Percentiles rank a stretch among this genome's conserved stretches.
These are phyloP conservation scores for Dysmachus trigonus DNA, from an alignment of 2,888 invertebrate genomes.

Conservation along the genomic window DNA sequence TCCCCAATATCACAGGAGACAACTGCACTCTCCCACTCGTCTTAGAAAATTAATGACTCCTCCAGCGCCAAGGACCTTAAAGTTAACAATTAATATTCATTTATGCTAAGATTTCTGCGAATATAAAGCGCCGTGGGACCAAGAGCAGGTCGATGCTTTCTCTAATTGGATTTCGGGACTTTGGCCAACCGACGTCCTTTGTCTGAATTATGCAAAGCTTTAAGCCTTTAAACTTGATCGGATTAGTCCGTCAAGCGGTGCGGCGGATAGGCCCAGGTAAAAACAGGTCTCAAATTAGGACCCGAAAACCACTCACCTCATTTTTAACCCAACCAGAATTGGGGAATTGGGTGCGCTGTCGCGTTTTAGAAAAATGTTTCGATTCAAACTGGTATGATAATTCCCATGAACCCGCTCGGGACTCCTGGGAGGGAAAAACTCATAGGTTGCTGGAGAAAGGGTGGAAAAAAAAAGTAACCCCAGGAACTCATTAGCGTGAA, in stretches of 20 bases:
- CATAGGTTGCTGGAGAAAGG: neutral
- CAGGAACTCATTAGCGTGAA: neutral
- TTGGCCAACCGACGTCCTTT: neutral
- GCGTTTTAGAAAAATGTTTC: neutral
- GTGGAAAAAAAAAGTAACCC: neutral
- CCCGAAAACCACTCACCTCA: neutral
- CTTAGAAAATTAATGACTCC: conserved; percentile 12
- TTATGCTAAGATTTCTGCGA: conserved; percentile 28
- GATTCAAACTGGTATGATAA: neutral
- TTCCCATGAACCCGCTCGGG: neutral
- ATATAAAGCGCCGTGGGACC: conserved; percentile 31
- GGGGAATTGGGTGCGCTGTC: neutral
- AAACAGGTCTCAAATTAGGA: neutral
- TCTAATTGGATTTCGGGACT: conserved; percentile 27
- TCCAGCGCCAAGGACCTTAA: neutral
- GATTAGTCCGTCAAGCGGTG: neutral
- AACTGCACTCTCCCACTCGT: conserved; percentile 13
- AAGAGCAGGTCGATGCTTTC: conserved; percentile 32
- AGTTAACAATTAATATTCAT: conserved; percentile 39
- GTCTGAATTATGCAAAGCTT: conserved; percentile 9
- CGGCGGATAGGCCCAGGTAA: neutral
- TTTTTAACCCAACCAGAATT: neutral
- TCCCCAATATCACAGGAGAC: neutral
- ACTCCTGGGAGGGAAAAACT: neutral
- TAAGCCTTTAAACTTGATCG: neutral